A percentile compares a stretch with the other conserved stretches of the same genome.
Conservation (phyloP, 2,113 vertebrate genomes). For the Mola mola region DNA sequence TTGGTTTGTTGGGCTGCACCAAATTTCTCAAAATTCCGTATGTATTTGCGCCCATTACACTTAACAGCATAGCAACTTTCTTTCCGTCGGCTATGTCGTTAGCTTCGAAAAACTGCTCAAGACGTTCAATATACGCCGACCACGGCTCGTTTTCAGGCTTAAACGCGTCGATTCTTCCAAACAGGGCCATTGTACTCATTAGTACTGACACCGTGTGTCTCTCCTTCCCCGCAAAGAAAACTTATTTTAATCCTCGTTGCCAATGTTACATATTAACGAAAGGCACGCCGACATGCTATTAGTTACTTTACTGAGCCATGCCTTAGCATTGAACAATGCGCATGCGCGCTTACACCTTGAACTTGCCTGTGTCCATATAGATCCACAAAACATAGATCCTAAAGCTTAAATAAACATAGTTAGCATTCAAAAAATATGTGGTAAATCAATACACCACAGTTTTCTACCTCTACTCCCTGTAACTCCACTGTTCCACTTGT, state of each 20-base stretch:
- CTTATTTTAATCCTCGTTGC: not conserved
- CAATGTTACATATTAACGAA: not conserved
- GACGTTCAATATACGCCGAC: constrained; percentile 13
- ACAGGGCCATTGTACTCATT: constrained; percentile 27
- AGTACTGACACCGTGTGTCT: constrained; percentile 11
- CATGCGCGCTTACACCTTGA: too few species aligned
- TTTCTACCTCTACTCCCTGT: too few species aligned
- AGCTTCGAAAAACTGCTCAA: constrained; percentile 30
- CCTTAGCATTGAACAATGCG: too few species aligned
- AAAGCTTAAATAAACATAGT: too few species aligned
- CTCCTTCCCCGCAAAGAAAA: not conserved
- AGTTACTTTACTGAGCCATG: too few species aligned
- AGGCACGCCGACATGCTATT: not conserved
- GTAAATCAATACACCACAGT: too few species aligned
- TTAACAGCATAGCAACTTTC: constrained; percentile 18
- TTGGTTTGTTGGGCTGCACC: constrained; percentile 27
- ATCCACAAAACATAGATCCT: too few species aligned
- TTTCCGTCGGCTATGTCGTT: constrained; percentile 20
- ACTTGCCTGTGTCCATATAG: too few species aligned
- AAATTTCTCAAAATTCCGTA: constrained; percentile 37
- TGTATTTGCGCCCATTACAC: constrained; percentile 29
- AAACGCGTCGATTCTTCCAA: constrained; percentile 23
- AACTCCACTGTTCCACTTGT: too few species aligned
- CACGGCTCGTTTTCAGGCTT: constrained; percentile 10
- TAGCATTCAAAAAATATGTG: too few species aligned